A percentile compares a stretch with the other conserved stretches of the same genome.
Conservation (phyloP, 1,140 invertebrate genomes). For the Drosophila miranda region DNA sequence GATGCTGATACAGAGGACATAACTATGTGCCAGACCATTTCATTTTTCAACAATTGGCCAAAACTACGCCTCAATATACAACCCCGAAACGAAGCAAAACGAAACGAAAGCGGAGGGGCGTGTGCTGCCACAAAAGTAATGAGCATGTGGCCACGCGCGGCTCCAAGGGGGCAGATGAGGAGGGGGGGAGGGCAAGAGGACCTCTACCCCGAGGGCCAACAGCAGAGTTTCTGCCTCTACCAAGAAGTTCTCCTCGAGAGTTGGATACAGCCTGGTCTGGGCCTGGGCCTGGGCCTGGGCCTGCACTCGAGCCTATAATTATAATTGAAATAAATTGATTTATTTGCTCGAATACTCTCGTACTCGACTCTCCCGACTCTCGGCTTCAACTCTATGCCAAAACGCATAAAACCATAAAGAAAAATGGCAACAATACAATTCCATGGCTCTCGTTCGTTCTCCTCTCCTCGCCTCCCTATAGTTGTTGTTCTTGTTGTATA, state of each 20-base stretch:
- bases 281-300: slow-evolving; percentile 26
- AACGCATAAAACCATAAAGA: slow-evolving; percentile 81
- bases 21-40: slow-evolving; percentile 78
- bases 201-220: slow-evolving; percentile 32
- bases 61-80: slow-evolving; percentile 69
- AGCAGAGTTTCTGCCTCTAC: slow-evolving; percentile 15
- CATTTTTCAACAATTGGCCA: slow-evolving; percentile 79
- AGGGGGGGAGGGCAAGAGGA: slow-evolving; percentile 13
- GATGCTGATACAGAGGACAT: slow-evolving; percentile 53
- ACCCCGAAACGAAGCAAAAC: slow-evolving; percentile 4
- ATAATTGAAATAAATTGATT: slow-evolving; percentile 81
- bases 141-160: slow-evolving; percentile 77
- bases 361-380: slow-evolving; percentile 4
- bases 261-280: slow-evolving; percentile 15
- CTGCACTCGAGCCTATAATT: slow-evolving; percentile 70
- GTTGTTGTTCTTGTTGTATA: slow-evolving; percentile 42
- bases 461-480: slow-evolving; percentile 1
- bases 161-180: slow-evolving; percentile 26
- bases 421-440: slow-evolving; percentile 78
- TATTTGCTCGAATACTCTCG: slow-evolving; percentile 62
- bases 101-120: slow-evolving; percentile 37
- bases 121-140: slow-evolving; percentile 71
- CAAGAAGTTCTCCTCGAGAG: too few species aligned
- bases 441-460: slow-evolving; percentile 25
- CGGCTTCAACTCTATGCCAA: slow-evolving; percentile 65